phyloP scores from a whole-genome alignment of 1,140 invertebrate genomes.

The Anthonomus grandis region DNA sequence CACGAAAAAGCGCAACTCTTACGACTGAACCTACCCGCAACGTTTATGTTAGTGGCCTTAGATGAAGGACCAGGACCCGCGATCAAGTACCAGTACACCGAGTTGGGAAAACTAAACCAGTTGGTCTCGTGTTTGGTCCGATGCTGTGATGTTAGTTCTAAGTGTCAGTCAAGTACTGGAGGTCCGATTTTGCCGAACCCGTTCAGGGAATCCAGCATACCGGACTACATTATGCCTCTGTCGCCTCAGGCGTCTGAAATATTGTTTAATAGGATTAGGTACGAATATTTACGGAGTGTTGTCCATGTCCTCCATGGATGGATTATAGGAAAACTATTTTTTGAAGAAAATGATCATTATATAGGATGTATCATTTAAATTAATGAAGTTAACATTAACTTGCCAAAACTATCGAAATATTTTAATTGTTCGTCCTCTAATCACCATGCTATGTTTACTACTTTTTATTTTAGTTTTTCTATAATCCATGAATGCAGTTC shows the following conservation, averaged over 20 bases:
- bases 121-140: slow-evolving; percentile 88
- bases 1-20: slow-evolving; percentile 56
- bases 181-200: slow-evolving; percentile 70
- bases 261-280: slow-evolving; percentile 76
- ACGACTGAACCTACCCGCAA: slow-evolving; percentile 78
- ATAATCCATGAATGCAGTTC: too few species aligned
- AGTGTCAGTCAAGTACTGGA: slow-evolving; percentile 66
- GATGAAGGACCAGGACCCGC: slow-evolving; percentile 90
- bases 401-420: too few species aligned
- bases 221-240: slow-evolving; percentile 72
- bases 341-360: too few species aligned
- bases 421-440: too few species aligned
- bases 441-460: too few species aligned
- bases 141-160: slow-evolving; percentile 86
- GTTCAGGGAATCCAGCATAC: slow-evolving; percentile 67
- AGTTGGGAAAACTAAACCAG: slow-evolving; percentile 91
- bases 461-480: too few species aligned
- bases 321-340: too few species aligned
- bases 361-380: too few species aligned
- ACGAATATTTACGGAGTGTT: too few species aligned
- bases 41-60: slow-evolving; percentile 87
- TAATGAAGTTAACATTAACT: too few species aligned
- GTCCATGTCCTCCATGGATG: too few species aligned
- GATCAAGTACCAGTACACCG: slow-evolving; percentile 95
- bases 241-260: slow-evolving; percentile 75